Percentiles rank a stretch among this genome's conserved stretches.
These are phyloP conservation scores for Gila orcuttii DNA, from an alignment of 2,113 vertebrate genomes.

Conservation along the genomic window DNA sequence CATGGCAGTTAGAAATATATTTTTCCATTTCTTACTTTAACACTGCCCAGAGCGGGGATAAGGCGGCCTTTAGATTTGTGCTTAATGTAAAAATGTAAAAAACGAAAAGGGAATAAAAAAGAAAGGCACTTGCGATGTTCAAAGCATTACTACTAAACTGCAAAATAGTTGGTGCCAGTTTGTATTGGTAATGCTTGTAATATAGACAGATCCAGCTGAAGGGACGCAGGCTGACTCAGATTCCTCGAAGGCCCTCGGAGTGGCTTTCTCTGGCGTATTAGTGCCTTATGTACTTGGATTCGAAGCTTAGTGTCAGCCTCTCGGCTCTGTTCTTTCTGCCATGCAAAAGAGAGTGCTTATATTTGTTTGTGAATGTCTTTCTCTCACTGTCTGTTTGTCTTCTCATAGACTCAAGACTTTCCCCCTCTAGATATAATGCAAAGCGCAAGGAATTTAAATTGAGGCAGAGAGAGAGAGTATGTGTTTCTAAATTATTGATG, in stretches of 20 bases:
- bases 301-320: conserved; percentile 4
- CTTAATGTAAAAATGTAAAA: conserved; percentile 48
- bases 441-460: conserved; percentile 25
- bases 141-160: conserved; percentile 14
- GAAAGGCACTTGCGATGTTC: conserved; percentile 34
- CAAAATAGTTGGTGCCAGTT: conserved; percentile 1
- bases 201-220: conserved; percentile 32
- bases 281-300: conserved; percentile 5
- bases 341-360: conserved; percentile 5
- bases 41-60: conserved; percentile 45
- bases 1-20: conserved; percentile 57
- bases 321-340: conserved; percentile 11
- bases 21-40: conserved; percentile 65
- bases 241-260: conserved; percentile 12
- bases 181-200: conserved; percentile 4
- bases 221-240: conserved; percentile 22
- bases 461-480: not conserved
- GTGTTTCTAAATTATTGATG: conserved; percentile 10
- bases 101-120: conserved; percentile 36
- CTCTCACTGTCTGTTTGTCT: conserved; percentile 12
- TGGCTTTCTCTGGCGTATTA: not conserved
- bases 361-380: conserved; percentile 30
- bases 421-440: conserved; percentile 15
- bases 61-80: conserved; percentile 54
- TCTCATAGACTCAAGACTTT: conserved; percentile 15